These are phyloP conservation scores for Lepidocyrtinus sp. DNA, from an alignment of 2,888 invertebrate species.

Conservation along the genomic window DNA sequence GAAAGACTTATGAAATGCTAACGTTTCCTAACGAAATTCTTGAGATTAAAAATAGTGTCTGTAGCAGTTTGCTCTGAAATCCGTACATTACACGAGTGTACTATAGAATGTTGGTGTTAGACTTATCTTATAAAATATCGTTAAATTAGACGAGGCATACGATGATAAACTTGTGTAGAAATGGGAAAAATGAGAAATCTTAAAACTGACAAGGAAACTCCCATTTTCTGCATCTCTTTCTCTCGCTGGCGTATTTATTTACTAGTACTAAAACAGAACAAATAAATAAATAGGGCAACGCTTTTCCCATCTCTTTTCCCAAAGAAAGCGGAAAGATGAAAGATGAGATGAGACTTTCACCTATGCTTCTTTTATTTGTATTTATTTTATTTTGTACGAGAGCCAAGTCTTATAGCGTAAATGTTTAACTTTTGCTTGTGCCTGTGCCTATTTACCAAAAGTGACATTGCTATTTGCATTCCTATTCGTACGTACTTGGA, in stretches of 20 bases:
- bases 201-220: slow-evolving; percentile 35
- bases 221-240: slow-evolving; percentile 24
- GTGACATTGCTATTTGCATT: slow-evolving; percentile 11
- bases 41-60: no score
- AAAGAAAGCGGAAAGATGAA: neutral
- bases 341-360: neutral
- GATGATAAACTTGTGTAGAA: slow-evolving; percentile 4
- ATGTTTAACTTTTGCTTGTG: slow-evolving; percentile 1
- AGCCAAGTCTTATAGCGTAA: neutral
- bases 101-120: no score
- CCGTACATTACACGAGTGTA: no score
- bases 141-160: neutral
- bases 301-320: neutral
- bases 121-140: neutral
- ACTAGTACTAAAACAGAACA: neutral
- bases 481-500: slow-evolving; percentile 1
- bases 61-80: no score
- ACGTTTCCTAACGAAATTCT: no score
- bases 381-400: neutral
- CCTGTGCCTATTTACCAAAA: neutral
- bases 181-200: slow-evolving; percentile 15
- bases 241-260: no score
- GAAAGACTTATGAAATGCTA: no score
- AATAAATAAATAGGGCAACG: neutral
- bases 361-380: neutral